Conservation (phyloP, 2,888 invertebrate species). For the Cataglyphis altisquamis region DNA sequence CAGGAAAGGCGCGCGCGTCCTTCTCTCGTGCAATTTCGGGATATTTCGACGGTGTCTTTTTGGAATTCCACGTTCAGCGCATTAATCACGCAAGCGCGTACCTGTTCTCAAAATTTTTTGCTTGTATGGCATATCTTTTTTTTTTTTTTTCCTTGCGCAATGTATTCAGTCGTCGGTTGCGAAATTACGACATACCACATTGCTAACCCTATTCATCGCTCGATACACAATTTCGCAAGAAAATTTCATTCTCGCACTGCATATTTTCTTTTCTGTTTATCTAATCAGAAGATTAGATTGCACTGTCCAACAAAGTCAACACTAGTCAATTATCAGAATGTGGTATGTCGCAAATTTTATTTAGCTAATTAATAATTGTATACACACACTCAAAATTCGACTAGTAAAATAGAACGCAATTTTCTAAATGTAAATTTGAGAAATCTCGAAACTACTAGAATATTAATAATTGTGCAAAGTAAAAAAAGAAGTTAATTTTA, state of each 20-base stretch:
- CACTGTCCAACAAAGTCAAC: background rate
- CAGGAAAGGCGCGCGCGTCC: background rate
- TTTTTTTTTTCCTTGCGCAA: constrained; percentile 27
- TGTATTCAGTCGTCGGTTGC: constrained; percentile 13
- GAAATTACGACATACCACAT: constrained; percentile 40
- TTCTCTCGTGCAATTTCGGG: constrained; percentile 7
- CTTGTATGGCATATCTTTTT: constrained; percentile 36
- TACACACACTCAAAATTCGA: background rate
- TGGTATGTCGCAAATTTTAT: background rate
- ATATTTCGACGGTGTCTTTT: background rate
- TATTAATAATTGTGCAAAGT: background rate
- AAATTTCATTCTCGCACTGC: background rate
- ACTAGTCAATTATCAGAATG: background rate
- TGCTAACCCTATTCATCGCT: constrained; percentile 39
- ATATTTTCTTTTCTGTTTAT: constrained; percentile 15
- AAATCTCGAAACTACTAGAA: background rate
- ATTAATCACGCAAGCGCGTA: constrained; percentile 48
- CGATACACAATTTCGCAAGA: constrained; percentile 38
- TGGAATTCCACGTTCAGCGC: constrained; percentile 43
- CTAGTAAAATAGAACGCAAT: background rate
- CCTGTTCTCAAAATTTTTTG: constrained; percentile 41
- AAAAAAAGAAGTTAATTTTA: background rate
- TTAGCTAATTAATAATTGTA: background rate
- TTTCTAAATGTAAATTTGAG: background rate
- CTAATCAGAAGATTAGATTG: constrained; percentile 29